These are phyloP conservation scores for Eledona agricola DNA, from an alignment of 2,888 invertebrate species.

Conservation along the genomic window DNA sequence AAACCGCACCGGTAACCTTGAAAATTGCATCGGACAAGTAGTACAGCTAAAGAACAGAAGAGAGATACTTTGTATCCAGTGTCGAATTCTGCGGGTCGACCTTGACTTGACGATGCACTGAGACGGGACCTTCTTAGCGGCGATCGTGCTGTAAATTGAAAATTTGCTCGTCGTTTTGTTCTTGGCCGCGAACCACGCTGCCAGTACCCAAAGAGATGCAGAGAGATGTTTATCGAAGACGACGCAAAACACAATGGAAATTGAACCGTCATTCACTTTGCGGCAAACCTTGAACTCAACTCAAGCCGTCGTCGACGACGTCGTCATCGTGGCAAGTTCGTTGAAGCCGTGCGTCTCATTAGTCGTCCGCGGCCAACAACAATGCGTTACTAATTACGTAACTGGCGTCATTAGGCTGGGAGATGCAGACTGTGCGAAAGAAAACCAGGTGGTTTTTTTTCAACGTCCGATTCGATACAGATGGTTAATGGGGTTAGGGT, in stretches of 20 bases:
- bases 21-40: no score
- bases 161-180: constrained; percentile 17
- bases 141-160: constrained; percentile 11
- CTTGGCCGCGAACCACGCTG: no score
- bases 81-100: background rate
- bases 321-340: constrained; percentile 21
- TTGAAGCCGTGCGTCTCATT: constrained; percentile 30
- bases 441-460: background rate
- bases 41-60: no score
- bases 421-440: constrained; percentile 13
- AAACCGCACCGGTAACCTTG: no score
- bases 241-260: constrained; percentile 35
- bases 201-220: no score
- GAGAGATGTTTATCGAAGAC: constrained; percentile 30
- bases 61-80: background rate
- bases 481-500: background rate
- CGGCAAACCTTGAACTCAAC: constrained; percentile 36
- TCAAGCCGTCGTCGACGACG: no score
- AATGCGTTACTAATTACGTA: constrained; percentile 45
- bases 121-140: constrained; percentile 4
- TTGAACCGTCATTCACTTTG: constrained; percentile 39
- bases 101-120: constrained; percentile 10
- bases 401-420: constrained; percentile 27
- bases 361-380: constrained; percentile 37
- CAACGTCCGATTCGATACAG: constrained; percentile 3